phyloP scores from a whole-genome alignment of 2,888 invertebrate species.

The Tridacna crocea region DNA sequence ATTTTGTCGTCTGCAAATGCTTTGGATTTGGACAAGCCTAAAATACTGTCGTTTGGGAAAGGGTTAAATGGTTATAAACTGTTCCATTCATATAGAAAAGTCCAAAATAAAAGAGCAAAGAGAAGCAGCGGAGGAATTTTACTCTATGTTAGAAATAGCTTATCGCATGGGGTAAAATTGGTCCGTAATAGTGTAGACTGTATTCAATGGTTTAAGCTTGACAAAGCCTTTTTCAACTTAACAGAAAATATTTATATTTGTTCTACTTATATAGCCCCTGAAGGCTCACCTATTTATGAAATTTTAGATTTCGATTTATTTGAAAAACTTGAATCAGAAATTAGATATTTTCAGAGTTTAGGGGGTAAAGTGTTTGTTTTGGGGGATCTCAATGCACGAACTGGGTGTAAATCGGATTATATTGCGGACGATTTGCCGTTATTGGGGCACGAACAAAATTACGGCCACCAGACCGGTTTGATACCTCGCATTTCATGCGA shows the following conservation, averaged over 20 bases:
- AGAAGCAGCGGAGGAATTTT: not conserved
- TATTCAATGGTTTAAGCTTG: conserved; percentile 13
- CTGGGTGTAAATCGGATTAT: not conserved
- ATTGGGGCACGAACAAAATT: not conserved
- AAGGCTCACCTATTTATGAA: conserved; percentile 30
- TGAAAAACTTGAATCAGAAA: conserved; percentile 26
- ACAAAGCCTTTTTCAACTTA: conserved; percentile 1
- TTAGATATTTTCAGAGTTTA: not conserved
- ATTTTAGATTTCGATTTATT: conserved; percentile 33
- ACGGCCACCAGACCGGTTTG: not conserved
- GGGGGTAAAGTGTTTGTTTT: conserved; percentile 33
- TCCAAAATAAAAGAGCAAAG: conserved; percentile 1
- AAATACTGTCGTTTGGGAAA: too few species aligned
- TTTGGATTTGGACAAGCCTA: too few species aligned
- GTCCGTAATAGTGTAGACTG: not conserved
- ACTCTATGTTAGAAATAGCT: not conserved
- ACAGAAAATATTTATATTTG: not conserved
- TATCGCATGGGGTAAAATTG: not conserved
- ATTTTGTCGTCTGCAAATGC: too few species aligned
- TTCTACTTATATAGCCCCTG: conserved; percentile 10
- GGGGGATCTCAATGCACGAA: conserved; percentile 39
- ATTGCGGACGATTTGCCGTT: not conserved
- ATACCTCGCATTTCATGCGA: not conserved
- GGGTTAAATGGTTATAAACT: conserved; percentile 9
- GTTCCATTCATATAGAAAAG: conserved; percentile 5